phyloP scores from a whole-genome alignment of 2,113 vertebrate species.

The Poeciliopsis prolifica region DNA sequence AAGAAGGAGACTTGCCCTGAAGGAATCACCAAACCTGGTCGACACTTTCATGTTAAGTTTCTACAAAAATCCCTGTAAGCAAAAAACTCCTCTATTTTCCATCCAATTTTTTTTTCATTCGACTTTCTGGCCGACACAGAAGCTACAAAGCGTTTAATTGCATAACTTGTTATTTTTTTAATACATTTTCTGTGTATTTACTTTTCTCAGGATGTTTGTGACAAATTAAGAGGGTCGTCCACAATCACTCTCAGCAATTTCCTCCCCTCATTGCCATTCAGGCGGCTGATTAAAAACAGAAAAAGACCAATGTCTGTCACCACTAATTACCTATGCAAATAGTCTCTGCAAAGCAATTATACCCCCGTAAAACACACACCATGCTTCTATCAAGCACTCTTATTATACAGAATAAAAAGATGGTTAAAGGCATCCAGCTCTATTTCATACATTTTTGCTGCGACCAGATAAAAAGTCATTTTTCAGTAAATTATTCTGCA shows the following conservation, averaged over 20 bases:
- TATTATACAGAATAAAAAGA: not conserved
- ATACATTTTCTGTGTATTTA: constrained; percentile 16
- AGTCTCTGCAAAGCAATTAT: constrained; percentile 85
- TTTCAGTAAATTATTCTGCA: not conserved
- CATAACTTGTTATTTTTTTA: constrained; percentile 1
- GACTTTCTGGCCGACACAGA: not conserved
- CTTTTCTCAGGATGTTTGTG: constrained; percentile 14
- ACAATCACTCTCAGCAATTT: constrained; percentile 14
- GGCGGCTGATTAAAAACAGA: constrained; percentile 29
- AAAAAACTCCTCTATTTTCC: not conserved
- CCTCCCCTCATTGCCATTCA: constrained; percentile 26
- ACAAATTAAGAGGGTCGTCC: constrained; percentile 3
- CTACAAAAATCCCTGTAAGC: constrained; percentile 15
- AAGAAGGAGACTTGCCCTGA: constrained; percentile 16
- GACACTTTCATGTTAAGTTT: constrained; percentile 33
- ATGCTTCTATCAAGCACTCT: not conserved
- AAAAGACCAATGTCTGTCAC: constrained; percentile 40
- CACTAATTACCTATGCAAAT: constrained; percentile 80
- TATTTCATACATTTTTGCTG: not conserved
- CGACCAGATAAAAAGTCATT: not conserved
- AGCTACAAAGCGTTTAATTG: constrained; percentile 4
- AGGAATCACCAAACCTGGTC: constrained; percentile 14
- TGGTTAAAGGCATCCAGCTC: not conserved
- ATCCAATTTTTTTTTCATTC: not conserved
- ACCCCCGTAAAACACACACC: constrained; percentile 71